Percentiles rank a stretch among this genome's conserved stretches.
Evolutionary conservation across 2,888 invertebrate species (phyloP).

Genomic region (Frankliniella fusca): DNA sequence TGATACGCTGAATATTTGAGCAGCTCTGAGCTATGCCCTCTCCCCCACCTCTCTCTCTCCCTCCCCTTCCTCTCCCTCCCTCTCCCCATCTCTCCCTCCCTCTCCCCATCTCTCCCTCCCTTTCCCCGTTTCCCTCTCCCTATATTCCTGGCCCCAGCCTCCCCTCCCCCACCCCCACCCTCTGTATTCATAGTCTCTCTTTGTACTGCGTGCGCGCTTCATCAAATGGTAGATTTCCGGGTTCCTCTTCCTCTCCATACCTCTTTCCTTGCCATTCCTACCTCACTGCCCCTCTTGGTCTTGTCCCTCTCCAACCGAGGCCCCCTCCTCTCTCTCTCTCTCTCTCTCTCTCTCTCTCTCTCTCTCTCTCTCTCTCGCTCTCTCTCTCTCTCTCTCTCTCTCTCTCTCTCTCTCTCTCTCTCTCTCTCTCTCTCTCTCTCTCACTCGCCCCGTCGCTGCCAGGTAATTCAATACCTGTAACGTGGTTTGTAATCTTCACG

Average conservation of each 20-base stretch:
- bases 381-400: neutral
- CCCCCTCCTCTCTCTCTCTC: too few species aligned
- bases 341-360: neutral
- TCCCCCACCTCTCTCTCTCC: neutral
- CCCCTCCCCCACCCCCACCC: neutral
- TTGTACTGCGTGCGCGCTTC: constrained; percentile 8
- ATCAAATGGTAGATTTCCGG: constrained; percentile 19
- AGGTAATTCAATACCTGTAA: constrained; percentile 14
- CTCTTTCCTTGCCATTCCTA: neutral
- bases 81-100: neutral
- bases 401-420: neutral
- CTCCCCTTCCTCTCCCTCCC: neutral
- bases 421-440: neutral
- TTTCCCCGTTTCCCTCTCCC: neutral
- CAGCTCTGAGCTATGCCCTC: neutral
- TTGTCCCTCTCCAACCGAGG: neutral
- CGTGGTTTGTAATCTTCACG: constrained; percentile 2
- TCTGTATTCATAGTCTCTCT: neutral
- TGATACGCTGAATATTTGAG: constrained; percentile 15
- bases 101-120: neutral
- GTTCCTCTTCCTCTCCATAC: neutral
- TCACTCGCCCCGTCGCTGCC: neutral
- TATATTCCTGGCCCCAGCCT: neutral
- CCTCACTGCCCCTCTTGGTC: neutral
- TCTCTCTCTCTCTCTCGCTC: neutral